A percentile compares a stretch with the other conserved stretches of the same genome.
Conservation (phyloP, 2,888 invertebrate genomes). For the Stramonita haemastoma region DNA sequence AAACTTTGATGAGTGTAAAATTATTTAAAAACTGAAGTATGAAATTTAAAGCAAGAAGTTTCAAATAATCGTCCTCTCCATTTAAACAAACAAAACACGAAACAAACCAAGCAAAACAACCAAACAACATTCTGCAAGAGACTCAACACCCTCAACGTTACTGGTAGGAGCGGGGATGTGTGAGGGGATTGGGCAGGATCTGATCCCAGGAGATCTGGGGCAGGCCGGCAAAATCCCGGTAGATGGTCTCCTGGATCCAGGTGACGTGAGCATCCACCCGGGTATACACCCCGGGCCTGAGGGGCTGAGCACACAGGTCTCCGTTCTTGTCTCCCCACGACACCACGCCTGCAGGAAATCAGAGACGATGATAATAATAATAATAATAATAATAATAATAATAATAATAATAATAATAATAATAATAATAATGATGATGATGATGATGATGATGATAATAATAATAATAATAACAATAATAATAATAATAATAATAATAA, state of each 20-base stretch:
- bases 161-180: neutral
- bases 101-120: too few relatives aligned
- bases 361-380: neutral
- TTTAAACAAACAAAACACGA: too few relatives aligned
- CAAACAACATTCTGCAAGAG: neutral
- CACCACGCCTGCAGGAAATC: constrained; percentile 38
- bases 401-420: too few relatives aligned
- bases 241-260: constrained; percentile 61
- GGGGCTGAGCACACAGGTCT: constrained; percentile 60
- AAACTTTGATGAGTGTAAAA: too few relatives aligned
- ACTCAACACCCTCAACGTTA: neutral
- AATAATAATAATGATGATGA: too few relatives aligned
- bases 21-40: too few relatives aligned
- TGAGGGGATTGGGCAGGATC: constrained; percentile 3
- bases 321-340: constrained; percentile 66
- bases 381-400: too few relatives aligned
- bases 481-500: too few relatives aligned
- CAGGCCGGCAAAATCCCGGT: constrained; percentile 42
- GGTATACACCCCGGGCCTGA: constrained; percentile 72
- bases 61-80: too few relatives aligned
- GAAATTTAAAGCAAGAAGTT: too few relatives aligned
- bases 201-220: constrained; percentile 10
- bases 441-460: too few relatives aligned
- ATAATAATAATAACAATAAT: too few relatives aligned
- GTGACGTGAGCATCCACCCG: constrained; percentile 56